Conservation (phyloP, 37 sponge, comb jelly and placozoan species). For the Tethya wilhelma region DNA sequence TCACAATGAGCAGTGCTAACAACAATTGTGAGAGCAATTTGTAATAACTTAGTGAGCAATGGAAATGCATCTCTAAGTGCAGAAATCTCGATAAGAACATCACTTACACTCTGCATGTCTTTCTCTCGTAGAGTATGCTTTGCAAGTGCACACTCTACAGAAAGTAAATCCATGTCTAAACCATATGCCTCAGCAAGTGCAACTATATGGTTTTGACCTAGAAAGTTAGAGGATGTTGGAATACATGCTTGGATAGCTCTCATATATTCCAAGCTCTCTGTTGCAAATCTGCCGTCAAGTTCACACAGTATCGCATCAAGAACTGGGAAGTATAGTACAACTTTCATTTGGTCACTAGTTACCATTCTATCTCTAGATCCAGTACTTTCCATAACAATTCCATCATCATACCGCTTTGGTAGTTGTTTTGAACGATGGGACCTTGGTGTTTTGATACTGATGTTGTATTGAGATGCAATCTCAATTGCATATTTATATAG, state of each 20-base stretch:
- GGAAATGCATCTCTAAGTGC: conserved; percentile 38
- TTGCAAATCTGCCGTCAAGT: conserved; percentile 6
- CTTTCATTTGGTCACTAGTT: background rate
- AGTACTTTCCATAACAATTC: conserved; percentile 39
- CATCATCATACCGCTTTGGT: conserved; percentile 21
- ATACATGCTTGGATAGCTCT: conserved; percentile 44
- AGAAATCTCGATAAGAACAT: conserved; percentile 33
- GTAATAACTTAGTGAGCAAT: conserved; percentile 19
- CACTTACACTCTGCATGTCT: conserved; percentile 10
- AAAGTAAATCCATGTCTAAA: conserved; percentile 13
- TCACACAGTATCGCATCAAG: background rate
- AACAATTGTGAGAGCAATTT: conserved; percentile 40
- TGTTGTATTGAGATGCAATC: conserved; percentile 25
- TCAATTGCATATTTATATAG: conserved; percentile 42
- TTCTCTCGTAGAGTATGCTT: conserved; percentile 36
- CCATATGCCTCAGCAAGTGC: conserved; percentile 50
- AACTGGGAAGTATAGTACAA: background rate
- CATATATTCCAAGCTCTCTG: conserved; percentile 24
- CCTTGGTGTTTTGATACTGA: conserved; percentile 33
- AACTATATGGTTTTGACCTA: conserved; percentile 9
- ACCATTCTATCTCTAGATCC: conserved; percentile 16
- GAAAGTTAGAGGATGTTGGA: conserved; percentile 28
- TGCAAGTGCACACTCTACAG: conserved; percentile 40
- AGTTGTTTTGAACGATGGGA: conserved; percentile 20
- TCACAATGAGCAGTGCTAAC: conserved; percentile 70